A percentile compares a stretch with the other conserved stretches of the same genome.
Conservation (phyloP, 2,113 vertebrate species). For the Mastomys coucha region DNA sequence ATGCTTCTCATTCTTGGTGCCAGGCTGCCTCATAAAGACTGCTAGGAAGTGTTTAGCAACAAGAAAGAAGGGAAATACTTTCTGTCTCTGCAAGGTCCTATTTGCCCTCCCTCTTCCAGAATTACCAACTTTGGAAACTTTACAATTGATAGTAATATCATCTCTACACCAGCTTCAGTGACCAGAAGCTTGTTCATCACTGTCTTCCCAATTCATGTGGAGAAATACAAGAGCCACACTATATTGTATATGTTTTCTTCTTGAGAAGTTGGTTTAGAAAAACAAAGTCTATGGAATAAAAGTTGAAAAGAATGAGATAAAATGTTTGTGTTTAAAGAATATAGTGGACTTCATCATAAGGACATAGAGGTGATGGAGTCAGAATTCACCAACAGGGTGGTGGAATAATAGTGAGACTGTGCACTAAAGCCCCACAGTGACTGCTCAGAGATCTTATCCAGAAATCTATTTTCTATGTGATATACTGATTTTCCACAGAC, state of each 20-base stretch:
- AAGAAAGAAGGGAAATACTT: neutral
- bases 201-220: neutral
- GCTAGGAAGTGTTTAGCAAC: neutral
- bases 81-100: neutral
- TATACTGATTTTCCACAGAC: neutral
- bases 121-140: neutral
- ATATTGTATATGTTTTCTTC: neutral
- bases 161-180: neutral
- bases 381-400: neutral
- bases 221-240: neutral
- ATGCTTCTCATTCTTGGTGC: neutral
- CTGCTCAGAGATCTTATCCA: neutral
- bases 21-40: neutral
- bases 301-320: constrained; percentile 22
- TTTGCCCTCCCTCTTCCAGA: neutral
- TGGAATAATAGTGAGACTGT: neutral
- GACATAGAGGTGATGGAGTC: neutral
- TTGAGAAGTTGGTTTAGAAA: neutral
- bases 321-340: constrained; percentile 10
- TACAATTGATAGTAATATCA: neutral
- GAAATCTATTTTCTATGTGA: neutral
- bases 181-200: neutral
- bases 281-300: neutral
- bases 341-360: neutral
- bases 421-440: neutral